Percentiles rank a stretch among this genome's conserved stretches.
These are phyloP conservation scores for Haliclona indistincta DNA, from an alignment of 37 sponge, comb jelly and placozoan species.

Conservation along the genomic window DNA sequence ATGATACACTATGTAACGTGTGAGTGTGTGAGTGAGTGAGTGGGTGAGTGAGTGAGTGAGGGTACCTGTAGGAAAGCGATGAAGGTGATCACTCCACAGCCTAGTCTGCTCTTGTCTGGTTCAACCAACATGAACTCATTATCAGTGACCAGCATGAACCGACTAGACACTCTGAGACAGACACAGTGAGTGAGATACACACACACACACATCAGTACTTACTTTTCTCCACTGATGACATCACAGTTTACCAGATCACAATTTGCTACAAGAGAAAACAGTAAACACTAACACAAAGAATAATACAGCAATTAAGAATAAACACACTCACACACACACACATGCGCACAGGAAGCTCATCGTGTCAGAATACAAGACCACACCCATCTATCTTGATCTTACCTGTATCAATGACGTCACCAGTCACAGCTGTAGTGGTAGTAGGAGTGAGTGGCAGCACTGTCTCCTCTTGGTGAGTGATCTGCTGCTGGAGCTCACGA, in stretches of 20 bases:
- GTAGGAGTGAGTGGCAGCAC: conserved; percentile 65
- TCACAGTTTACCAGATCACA: conserved; percentile 76
- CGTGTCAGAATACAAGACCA: no score
- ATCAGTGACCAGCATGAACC: conserved; percentile 84
- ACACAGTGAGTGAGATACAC: no score
- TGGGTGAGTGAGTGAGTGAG: no score
- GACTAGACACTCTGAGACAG: no score
- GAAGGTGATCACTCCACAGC: conserved; percentile 87
- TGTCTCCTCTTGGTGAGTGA: conserved; percentile 40
- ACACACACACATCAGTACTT: no score
- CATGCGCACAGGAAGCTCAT: no score
- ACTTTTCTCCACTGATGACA: conserved; percentile 69
- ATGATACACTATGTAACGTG: no score
- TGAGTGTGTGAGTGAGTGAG: no score
- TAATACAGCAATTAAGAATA: no score
- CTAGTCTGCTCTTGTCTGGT: conserved; percentile 75
- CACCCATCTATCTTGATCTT: no score
- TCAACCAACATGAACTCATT: conserved; percentile 87
- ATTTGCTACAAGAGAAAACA: conserved; percentile 42
- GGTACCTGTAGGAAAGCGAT: conserved; percentile 81
- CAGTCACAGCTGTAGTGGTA: conserved; percentile 40
- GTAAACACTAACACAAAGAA: no score
- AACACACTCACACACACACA: no score
- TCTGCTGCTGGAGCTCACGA: conserved; percentile 44
- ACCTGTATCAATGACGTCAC: conserved; percentile 55